Evolutionary conservation across 2,113 vertebrate species (phyloP), one percentile per base, ranked within the genome.

Genomic region (Leuciscus idus): DNA sequence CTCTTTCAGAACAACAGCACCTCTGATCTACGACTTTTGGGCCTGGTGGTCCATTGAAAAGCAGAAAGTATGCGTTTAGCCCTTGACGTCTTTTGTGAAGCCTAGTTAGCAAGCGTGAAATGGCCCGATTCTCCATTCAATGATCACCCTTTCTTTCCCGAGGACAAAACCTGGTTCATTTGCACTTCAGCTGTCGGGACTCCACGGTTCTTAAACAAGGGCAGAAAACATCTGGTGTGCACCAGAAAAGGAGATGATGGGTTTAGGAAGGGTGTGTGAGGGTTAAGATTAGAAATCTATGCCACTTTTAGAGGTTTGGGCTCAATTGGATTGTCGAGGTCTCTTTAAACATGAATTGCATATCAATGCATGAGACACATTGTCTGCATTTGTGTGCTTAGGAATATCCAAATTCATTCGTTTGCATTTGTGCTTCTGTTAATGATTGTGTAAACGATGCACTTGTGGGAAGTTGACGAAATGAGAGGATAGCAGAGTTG

Each of bases 21-120:
- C 89, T 93, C 93, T 94, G 93, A 94, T 95, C 92, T 91, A 92
- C 36, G 88, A 46, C 84, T 86, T 85, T 83, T 89, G 85, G 87
- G 86, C 81, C 83, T 88, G 90, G 90, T 90, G 90, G 87, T 85
- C 88, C 80, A 87, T 88, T 89, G 80, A 86, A 70, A 77, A 80
- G 76, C 66, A 83, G 68, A 72, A 62, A 76, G 73, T 76, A 81
- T 79, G 70, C 70, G 64, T 87, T 87, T 83, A 89, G 86, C 84
- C 28, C 78, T 88, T 83, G 88, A 87, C 87, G 86, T 84, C 84
- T 84, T 85, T 88, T 89, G 89, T 88, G 82, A 78, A 74, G 84
- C 73, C 84, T 86, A 85, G 86, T 91, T 91, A 90, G 84, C 59
- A 39, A 90, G 89, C 89, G 87, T 91, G 87, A 91, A 90, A 91